Evolutionary conservation across 1,140 invertebrate genomes (phyloP).

Genomic region (Lanistes nyassanus): DNA sequence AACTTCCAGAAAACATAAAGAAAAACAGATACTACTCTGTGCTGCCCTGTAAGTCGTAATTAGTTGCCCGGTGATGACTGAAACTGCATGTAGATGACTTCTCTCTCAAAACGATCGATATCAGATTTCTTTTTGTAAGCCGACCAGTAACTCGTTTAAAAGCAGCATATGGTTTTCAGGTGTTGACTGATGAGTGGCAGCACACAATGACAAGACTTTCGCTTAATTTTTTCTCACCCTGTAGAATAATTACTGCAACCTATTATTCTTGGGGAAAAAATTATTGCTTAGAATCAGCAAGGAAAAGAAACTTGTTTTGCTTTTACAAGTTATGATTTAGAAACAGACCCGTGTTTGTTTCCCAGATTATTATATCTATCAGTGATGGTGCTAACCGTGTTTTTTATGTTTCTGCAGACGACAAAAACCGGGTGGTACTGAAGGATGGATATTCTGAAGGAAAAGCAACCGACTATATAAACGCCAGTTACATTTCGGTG

Average conservation of each 20-base stretch:
- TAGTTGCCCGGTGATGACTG: no score
- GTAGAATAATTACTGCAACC: neutral
- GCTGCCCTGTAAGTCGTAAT: neutral
- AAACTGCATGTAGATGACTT: no score
- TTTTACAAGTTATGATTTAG: no score
- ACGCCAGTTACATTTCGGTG: constrained; percentile 7
- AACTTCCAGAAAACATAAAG: neutral
- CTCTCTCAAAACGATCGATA: no score
- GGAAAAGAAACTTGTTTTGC: no score
- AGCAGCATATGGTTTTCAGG: no score
- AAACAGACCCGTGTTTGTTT: neutral
- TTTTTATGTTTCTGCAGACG: neutral
- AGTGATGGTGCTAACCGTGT: neutral
- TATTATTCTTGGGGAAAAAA: neutral
- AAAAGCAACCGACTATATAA: constrained; percentile 2
- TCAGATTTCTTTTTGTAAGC: no score
- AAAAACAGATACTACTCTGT: constrained; percentile 10
- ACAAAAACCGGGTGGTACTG: neutral
- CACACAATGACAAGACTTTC: neutral
- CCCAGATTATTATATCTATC: neutral
- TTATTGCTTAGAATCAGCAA: neutral
- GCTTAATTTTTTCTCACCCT: neutral
- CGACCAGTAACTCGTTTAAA: no score
- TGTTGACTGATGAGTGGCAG: no score
- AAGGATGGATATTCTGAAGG: neutral